A percentile compares a stretch with the other conserved stretches of the same genome.
These are phyloP conservation scores for Portunus trituberculatus DNA, from an alignment of 1,140 invertebrate genomes.

Conservation along the genomic window DNA sequence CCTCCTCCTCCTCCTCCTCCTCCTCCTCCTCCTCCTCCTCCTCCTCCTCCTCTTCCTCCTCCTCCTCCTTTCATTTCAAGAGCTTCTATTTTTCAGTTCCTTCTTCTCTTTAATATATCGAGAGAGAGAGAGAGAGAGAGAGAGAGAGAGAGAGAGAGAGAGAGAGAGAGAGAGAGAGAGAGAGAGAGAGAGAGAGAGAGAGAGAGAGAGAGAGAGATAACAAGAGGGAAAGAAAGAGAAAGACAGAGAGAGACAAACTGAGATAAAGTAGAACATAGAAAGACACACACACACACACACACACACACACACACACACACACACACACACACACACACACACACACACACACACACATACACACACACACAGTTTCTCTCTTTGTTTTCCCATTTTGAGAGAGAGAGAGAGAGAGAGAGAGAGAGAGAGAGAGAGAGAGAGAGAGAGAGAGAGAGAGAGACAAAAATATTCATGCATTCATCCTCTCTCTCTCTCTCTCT, in stretches of 20 bases:
- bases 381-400: background rate
- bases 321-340: background rate
- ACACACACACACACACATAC: too few relatives aligned
- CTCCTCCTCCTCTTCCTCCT: too few relatives aligned
- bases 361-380: background rate
- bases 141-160: background rate
- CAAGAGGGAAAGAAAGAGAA: background rate
- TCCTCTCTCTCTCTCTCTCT: too few relatives aligned
- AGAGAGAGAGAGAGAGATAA: background rate
- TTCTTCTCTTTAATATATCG: background rate
- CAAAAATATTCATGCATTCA: background rate
- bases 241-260: conserved; percentile 23
- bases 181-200: background rate
- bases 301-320: background rate
- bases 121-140: background rate
- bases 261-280: background rate
- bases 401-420: conserved; percentile 45
- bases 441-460: background rate
- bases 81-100: background rate
- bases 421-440: conserved; percentile 25
- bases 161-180: background rate
- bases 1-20: too few relatives aligned
- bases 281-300: background rate
- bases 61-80: background rate
- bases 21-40: too few relatives aligned